These are phyloP conservation scores for Aphelocoma californica DNA, from an alignment of 2,797 vertebrate genomes.

Conservation along the genomic window DNA sequence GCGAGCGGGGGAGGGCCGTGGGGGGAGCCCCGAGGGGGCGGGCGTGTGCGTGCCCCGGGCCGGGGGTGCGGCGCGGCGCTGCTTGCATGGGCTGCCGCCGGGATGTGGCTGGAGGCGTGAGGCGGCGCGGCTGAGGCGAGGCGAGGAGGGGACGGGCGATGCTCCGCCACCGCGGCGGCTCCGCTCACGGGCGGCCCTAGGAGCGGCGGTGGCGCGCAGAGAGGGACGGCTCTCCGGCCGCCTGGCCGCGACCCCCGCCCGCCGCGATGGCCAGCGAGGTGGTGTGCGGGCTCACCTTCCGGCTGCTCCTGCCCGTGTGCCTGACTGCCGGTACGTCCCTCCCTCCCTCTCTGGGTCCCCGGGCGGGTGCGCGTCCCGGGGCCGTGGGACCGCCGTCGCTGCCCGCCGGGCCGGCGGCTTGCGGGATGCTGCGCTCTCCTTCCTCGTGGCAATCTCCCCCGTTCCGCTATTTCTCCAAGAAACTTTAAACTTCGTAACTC, in stretches of 20 bases:
- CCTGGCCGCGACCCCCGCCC: constrained; percentile 3
- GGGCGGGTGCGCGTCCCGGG: neutral
- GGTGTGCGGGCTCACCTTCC: constrained; percentile 93
- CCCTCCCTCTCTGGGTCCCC: neutral
- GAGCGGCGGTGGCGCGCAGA: constrained; percentile 45
- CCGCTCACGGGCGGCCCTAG: constrained; percentile 66
- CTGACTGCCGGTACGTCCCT: constrained; percentile 87
- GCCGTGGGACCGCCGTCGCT: neutral
- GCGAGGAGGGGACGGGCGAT: constrained; percentile 62
- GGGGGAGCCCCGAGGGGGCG: neutral
- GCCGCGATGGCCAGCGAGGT: constrained; percentile 91
- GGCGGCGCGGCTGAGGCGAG: neutral
- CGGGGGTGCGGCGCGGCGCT: neutral
- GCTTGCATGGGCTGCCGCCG: neutral
- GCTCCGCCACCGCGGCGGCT: constrained; percentile 58
- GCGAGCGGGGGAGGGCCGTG: neutral
- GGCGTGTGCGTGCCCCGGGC: neutral
- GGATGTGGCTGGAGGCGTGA: constrained; percentile 31
- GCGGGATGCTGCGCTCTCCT: neutral
- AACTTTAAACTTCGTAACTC: neutral
- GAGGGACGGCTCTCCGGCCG: neutral
- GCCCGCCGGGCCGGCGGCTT: neutral
- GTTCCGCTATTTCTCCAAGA: accelerated
- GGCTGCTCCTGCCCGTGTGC: constrained; percentile 91
- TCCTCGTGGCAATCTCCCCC: neutral